Base-by-base conservation (phyloP, 2,113 vertebrate genomes). In the Pedetes capensis region DNA sequence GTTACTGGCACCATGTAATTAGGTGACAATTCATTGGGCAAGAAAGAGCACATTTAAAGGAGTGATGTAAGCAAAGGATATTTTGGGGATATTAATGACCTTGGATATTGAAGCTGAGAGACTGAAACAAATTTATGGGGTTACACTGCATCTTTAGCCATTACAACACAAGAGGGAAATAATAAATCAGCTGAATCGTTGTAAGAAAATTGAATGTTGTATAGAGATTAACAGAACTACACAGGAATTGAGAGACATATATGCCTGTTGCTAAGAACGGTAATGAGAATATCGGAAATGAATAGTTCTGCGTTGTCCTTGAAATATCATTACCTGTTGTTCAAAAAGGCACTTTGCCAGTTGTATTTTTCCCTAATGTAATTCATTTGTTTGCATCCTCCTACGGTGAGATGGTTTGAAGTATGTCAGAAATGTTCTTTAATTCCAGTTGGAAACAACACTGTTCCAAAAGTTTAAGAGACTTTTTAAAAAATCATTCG, bases 271-370 rank as follows among this genome's bases (percentile, higher is more conserved):
- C 97, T 96, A 44, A 85, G 93, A 98, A 97, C 97, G 96, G 93
- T 97, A 98, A 98, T 97, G 95, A 98, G 97, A 97, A 93, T 81
- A 93, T 89, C 74, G 34, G 95, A 97, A 97, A 84, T 96, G 88
- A 97, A 96, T 87, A 91, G 92, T 53, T 94, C 86, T 94, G 91
- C 93, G 78, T 96, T 49, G 92, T 97, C 97, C 98, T 98, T 98
- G 97, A 98, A 97, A 97, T 97, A 97, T 74, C 97, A 97, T 98
- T 98, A 97, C 96, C 97, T 97, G 92, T 97, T 97, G 88, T 98
- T 96, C 96, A 97, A 97, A 97, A 97, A 97, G 81, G 37, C 72
- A 27, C 95, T 10, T 97, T 96, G 53, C 83, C 72, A 86, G 95
- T 97, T 97, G 80, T 96, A 76, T 92, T 97, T 97, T 96, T 91